Percentiles rank a stretch among this genome's conserved stretches.
These are phyloP conservation scores for Rhea pennata DNA, from an alignment of 2,113 vertebrate genomes.

Conservation along the genomic window DNA sequence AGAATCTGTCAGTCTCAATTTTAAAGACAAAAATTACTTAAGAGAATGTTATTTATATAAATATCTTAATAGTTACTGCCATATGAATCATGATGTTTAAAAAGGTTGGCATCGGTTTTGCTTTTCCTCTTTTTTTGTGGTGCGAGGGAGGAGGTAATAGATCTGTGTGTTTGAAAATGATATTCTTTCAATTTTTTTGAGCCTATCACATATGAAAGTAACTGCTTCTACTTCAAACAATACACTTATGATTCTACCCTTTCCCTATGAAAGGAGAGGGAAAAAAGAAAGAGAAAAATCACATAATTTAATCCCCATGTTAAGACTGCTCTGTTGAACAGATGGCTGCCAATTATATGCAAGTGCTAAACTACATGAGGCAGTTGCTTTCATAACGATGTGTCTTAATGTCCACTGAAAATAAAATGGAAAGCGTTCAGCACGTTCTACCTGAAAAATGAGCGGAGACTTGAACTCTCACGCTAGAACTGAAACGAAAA, in stretches of 20 bases:
- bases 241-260: background rate
- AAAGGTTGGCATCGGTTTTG: background rate
- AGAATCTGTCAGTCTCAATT: background rate
- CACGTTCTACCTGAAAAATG: background rate
- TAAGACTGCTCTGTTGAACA: background rate
- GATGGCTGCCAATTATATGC: background rate
- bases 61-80: background rate
- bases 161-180: background rate
- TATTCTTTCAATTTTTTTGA: background rate
- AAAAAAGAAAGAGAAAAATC: background rate
- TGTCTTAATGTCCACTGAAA: background rate
- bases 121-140: background rate
- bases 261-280: background rate
- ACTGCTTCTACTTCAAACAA: background rate
- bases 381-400: background rate
- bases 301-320: background rate
- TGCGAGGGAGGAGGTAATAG: background rate
- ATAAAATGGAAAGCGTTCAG: background rate
- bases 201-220: background rate
- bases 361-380: background rate
- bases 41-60: background rate
- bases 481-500: background rate
- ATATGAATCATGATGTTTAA: background rate
- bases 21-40: background rate
- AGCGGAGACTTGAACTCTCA: background rate